phyloP scores from a whole-genome alignment of 2,888 invertebrate species.

The Caenorhabditis sinica region DNA sequence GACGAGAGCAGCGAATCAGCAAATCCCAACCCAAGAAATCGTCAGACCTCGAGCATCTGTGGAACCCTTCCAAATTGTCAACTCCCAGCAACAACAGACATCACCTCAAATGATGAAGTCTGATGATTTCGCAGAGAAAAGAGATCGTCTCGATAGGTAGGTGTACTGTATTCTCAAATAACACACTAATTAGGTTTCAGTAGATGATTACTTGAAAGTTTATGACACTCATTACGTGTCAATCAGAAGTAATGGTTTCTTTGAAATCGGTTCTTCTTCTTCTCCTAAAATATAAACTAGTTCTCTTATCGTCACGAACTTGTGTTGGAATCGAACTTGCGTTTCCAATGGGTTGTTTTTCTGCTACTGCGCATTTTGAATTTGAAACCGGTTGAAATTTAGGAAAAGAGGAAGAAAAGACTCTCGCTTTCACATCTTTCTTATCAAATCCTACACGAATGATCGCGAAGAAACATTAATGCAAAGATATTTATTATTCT shows the following conservation, averaged over 20 bases:
- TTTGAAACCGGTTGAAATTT: conserved; percentile 49
- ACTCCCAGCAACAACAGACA: conserved; percentile 33
- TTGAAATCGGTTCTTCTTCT: conserved; percentile 32
- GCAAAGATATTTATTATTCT: conserved; percentile 34
- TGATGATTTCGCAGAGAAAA: conserved; percentile 34
- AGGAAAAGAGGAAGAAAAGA: background rate
- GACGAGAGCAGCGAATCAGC: conserved; percentile 22
- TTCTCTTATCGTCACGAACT: conserved; percentile 20
- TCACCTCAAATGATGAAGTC: conserved; percentile 41
- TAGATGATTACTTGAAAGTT: conserved; percentile 18
- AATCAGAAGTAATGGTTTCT: conserved; percentile 43
- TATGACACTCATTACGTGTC: conserved; percentile 25
- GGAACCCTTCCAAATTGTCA: conserved; percentile 80
- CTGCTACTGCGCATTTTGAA: conserved; percentile 14
- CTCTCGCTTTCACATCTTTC: conserved; percentile 24
- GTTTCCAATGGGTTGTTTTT: conserved; percentile 18
- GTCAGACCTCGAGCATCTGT: conserved; percentile 81
- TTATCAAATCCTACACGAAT: conserved; percentile 43
- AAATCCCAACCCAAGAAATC: conserved; percentile 51
- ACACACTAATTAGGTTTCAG: conserved; percentile 11
- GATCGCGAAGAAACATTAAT: conserved; percentile 19
- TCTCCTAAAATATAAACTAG: conserved; percentile 41
- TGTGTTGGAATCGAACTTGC: conserved; percentile 17
- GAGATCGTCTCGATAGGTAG: conserved; percentile 27
- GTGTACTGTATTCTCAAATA: conserved; percentile 21